These are phyloP conservation scores for Pelobates cultripes DNA, from an alignment of 2,797 vertebrate species.

Conservation along the genomic window DNA sequence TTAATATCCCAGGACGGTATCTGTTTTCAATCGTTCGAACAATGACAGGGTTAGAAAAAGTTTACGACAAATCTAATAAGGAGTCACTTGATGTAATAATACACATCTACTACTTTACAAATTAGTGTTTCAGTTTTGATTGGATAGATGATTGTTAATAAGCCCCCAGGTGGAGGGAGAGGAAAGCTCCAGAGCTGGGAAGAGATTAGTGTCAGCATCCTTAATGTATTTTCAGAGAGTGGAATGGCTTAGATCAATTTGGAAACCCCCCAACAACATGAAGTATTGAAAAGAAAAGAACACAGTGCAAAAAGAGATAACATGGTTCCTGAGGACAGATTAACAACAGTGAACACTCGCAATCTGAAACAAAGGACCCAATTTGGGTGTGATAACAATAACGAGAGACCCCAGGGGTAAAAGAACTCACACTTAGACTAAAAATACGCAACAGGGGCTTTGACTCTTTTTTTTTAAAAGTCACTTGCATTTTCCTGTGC, in stretches of 20 bases:
- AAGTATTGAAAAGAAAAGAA: background rate
- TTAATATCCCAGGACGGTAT: conserved; percentile 27
- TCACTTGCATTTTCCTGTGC: too few species aligned
- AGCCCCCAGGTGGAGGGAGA: conserved; percentile 30
- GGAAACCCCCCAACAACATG: background rate
- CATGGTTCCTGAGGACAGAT: background rate
- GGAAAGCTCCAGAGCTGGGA: background rate
- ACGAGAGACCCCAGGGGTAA: background rate
- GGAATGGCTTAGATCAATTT: conserved; percentile 6
- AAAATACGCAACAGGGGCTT: background rate
- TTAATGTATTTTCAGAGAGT: conserved; percentile 17
- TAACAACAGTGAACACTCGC: background rate
- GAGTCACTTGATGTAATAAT: conserved; percentile 2
- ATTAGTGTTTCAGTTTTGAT: conserved; percentile 17
- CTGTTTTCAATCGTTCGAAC: conserved; percentile 29
- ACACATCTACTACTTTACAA: conserved; percentile 27
- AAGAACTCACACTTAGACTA: conserved; percentile 11
- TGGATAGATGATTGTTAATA: conserved; percentile 5
- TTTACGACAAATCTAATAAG: conserved; percentile 39
- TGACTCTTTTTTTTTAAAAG: too few species aligned
- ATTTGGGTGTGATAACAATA: conserved; percentile 11
- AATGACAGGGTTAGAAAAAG: conserved; percentile 43
- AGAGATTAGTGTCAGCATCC: conserved; percentile 11
- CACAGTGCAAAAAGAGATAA: conserved; percentile 24
- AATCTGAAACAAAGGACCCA: background rate